Conservation (phyloP, 2,113 vertebrate genomes). For the Pollachius pollachius region DNA sequence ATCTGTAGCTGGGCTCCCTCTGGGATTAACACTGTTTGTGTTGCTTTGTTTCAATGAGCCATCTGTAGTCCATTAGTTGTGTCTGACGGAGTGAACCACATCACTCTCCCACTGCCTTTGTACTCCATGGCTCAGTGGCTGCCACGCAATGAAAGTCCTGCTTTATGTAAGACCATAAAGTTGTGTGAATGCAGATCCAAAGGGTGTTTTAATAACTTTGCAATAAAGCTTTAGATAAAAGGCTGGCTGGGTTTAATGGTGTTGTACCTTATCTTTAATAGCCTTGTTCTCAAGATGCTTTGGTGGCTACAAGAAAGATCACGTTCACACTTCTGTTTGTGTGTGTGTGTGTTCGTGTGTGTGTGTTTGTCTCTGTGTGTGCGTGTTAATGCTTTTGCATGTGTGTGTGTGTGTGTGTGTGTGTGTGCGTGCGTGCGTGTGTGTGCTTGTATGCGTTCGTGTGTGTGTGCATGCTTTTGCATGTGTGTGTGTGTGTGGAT, state of each 20-base stretch:
- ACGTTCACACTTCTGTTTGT: constrained; percentile 2
- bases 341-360: constrained; percentile 1
- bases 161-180: constrained; percentile 34
- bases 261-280: constrained; percentile 40
- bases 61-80: constrained; percentile 47
- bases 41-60: constrained; percentile 10
- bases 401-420: not conserved
- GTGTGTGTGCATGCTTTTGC: not conserved
- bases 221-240: constrained; percentile 44
- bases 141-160: constrained; percentile 26
- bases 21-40: not conserved
- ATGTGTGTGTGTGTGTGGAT: too few species aligned
- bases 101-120: constrained; percentile 33
- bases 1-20: not conserved
- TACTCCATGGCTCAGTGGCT: constrained; percentile 23
- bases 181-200: constrained; percentile 36
- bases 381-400: too few species aligned
- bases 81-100: constrained; percentile 40
- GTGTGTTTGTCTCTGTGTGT: not conserved
- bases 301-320: constrained; percentile 21
- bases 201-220: constrained; percentile 35
- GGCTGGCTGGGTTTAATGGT: constrained; percentile 28
- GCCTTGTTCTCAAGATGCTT: constrained; percentile 20
- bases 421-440: not conserved
- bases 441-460: not conserved